These are phyloP conservation scores for Myodes glareolus DNA, from an alignment of 2,113 vertebrate species.

Conservation along the genomic window DNA sequence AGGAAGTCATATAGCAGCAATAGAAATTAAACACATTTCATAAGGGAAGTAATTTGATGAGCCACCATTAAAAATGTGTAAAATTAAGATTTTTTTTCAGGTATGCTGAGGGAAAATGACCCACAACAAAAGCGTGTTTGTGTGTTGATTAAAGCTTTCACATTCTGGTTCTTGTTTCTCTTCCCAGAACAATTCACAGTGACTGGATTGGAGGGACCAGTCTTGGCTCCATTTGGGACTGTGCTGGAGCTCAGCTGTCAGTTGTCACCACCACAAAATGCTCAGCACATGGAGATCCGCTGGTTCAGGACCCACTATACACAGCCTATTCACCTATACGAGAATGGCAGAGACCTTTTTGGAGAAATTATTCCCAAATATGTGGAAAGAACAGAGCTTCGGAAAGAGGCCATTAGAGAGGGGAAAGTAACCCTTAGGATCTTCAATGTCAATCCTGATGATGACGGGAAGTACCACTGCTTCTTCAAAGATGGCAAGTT, in stretches of 20 bases:
- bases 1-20: background rate
- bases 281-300: slow-evolving; percentile 39
- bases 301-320: slow-evolving; percentile 45
- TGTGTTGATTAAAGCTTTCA: background rate
- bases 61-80: background rate
- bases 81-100: background rate
- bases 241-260: slow-evolving; percentile 47
- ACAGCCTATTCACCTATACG: slow-evolving; percentile 57
- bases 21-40: background rate
- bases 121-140: background rate
- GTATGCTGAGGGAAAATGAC: background rate
- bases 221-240: slow-evolving; percentile 1
- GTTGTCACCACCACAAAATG: slow-evolving; percentile 48
- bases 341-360: slow-evolving; percentile 23
- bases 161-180: background rate
- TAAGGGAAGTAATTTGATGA: background rate
- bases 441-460: slow-evolving; percentile 28
- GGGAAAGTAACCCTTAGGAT: slow-evolving; percentile 68
- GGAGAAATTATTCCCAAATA: slow-evolving; percentile 32
- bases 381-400: slow-evolving; percentile 57
- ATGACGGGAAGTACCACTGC: slow-evolving; percentile 62
- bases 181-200: slow-evolving; percentile 39
- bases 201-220: background rate
- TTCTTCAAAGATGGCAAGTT: slow-evolving; percentile 30
- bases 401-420: slow-evolving; percentile 42